Conservation (phyloP, 2,113 vertebrate genomes). For the Zapornia atra region DNA sequence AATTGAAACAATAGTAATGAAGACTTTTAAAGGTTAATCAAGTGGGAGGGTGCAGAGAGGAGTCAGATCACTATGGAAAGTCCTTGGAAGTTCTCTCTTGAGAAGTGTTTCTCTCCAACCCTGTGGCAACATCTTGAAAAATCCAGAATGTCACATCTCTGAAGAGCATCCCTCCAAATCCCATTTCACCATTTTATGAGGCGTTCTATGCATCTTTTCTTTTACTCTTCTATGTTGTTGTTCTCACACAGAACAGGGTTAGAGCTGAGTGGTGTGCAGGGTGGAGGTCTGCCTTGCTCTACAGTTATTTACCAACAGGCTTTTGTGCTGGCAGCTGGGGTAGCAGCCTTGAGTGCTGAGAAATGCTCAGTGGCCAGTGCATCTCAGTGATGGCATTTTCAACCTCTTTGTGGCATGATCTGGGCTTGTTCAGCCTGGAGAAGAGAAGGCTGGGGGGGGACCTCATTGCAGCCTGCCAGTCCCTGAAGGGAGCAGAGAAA, state of each 20-base stretch:
- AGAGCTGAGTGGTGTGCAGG: too few species aligned
- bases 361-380: not conserved
- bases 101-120: not conserved
- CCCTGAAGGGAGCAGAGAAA: too few species aligned
- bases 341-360: fast-evolving
- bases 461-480: too few species aligned
- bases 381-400: not conserved
- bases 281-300: not conserved
- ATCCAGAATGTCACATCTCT: not conserved
- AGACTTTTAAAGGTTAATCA: not conserved
- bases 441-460: too few species aligned
- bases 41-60: not conserved
- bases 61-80: not conserved
- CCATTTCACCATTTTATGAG: not conserved
- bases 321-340: not conserved
- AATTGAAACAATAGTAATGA: not conserved
- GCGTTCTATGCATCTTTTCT: too few species aligned
- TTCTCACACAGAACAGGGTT: not conserved
- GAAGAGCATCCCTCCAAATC: not conserved
- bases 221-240: not conserved
- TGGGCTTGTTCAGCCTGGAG: too few species aligned
- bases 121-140: not conserved
- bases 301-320: not conserved
- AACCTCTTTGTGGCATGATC: not conserved
- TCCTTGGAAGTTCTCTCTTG: not conserved